Evolutionary conservation across 2,113 vertebrate genomes (phyloP), one percentile per base, ranked within the genome.

Genomic region (Aythya baeri): DNA sequence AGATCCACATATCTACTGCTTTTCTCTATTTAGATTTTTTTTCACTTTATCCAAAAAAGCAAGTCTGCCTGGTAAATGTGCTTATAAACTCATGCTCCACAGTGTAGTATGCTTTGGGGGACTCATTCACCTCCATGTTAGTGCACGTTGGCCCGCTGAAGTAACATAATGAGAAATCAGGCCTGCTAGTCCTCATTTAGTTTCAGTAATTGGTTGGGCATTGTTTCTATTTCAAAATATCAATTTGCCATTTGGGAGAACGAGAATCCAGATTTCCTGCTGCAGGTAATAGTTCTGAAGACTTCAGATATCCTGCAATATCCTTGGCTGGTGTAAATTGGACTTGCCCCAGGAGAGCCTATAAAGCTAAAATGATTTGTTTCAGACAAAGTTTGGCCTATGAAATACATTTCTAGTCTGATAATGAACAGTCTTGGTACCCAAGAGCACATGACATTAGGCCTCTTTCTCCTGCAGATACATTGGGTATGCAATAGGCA

Each of bases 181-280:
- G 44, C 44, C 62, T 66, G 11, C 17, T 79, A 75, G 63, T 91
- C 50, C 32, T 65, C 61, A 50, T 85, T 73, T 16, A 54, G 49
- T 73, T 85, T 79, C 71, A 58, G 31, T 32, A 93, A 92, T 92
- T 87, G 92, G 32, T 68, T 82, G 61, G 26, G 20, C 32, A 76
- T 72, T 78, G 41, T 82, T 91, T 96, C 77, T 93, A 15, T 82
- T 92, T 94, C 49, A 16, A 92, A 95, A 84, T 73, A 76, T 16
- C 70, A 79, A 62, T 73, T 73, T 78, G 76, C n/a, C 32, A 54
- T 65, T 93, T 94, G 57, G 17, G 44, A 78, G 41, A 75, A 68
- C 62, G 57, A 86, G 65, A 78, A 84, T 78, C 23, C 17, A 17
- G 23, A 13, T 18, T 63, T 77, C 14, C 79, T 63, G 58, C 7